These are phyloP conservation scores for Centroberyx gerrardi DNA, from an alignment of 2,797 vertebrate species.

Conservation along the genomic window DNA sequence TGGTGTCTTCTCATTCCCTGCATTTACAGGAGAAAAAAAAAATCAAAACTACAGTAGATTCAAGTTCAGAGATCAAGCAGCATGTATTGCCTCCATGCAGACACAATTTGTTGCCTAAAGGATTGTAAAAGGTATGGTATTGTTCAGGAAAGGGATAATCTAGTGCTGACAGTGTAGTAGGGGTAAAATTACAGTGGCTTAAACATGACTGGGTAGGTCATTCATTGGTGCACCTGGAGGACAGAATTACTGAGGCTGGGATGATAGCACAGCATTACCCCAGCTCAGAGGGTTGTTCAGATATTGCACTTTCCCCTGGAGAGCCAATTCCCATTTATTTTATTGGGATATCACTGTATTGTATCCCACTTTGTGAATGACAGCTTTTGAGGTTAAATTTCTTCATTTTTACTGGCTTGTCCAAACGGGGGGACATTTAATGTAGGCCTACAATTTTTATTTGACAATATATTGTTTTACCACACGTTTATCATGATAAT, in stretches of 20 bases:
- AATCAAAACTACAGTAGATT: conserved; percentile 39
- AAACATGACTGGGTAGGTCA: conserved; percentile 70
- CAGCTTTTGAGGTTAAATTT: conserved; percentile 24
- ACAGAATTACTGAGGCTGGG: conserved; percentile 67
- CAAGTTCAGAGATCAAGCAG: conserved; percentile 69
- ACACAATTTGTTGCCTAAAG: conserved; percentile 62
- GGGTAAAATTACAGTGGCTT: conserved; percentile 77
- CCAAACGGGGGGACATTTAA: background rate
- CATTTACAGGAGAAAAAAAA: background rate
- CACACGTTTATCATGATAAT: too few relatives aligned
- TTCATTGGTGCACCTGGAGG: conserved; percentile 67
- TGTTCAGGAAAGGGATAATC: conserved; percentile 72
- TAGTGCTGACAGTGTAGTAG: conserved; percentile 69
- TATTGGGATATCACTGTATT: conserved; percentile 50
- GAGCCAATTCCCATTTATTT: conserved; percentile 59
- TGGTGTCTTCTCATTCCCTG: conserved; percentile 3
- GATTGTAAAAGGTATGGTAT: conserved; percentile 62
- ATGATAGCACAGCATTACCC: conserved; percentile 74
- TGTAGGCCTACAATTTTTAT: too few relatives aligned
- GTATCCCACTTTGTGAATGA: conserved; percentile 38
- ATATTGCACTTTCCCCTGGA: conserved; percentile 48
- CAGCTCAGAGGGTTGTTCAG: conserved; percentile 59
- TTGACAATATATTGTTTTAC: too few relatives aligned
- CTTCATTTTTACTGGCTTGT: conserved; percentile 30
- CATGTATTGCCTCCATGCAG: conserved; percentile 66